Evolutionary conservation across 92 coral and sea anemone species (phyloP), one percentile per base, ranked within the genome.

Genomic region (Scolanthus callimorphus): DNA sequence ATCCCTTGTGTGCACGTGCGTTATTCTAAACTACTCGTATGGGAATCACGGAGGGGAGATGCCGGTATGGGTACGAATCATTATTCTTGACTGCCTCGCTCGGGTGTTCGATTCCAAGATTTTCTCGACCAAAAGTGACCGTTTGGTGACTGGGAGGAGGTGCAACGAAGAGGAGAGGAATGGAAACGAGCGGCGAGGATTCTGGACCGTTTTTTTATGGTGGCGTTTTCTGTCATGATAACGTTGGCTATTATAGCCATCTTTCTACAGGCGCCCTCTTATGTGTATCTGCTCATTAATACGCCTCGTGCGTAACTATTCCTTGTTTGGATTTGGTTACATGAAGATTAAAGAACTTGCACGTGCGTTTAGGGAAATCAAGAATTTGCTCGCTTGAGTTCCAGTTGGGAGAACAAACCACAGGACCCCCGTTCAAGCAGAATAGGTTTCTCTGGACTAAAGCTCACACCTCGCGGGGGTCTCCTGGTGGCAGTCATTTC

Each of bases 51-150:
- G 60, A n/a, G 67, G 75, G 0, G 81, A 74, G 44, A 57, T 74
- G 81, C 81, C 81, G 19, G 65, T 66, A 51, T 74, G 81, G 81
- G 67, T 74, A 15, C 81, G 81, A 20, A 12, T 74, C 13, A 66
- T 74, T 28, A 66, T 74, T 26, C 68, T 74, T 3, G 75, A 74
- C 29, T 74, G 74, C 17, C 75, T 74, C 20, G 81, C 77, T 28
- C 29, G 60, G 49, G 28, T 66, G 29, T 74, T 74, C 58, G 81
- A 70, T 24, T 46, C 66, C 20, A 56, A 27, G 17, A 45, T 45
- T 0, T 20, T 19, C 11, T 25, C 49, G 38, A 50, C 38, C 4
- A 74, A 57, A 19, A 59, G 54, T 21, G 24, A 67, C 34, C 59
- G 74, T 47, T 29, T 47, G 26, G 2, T 57, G 22, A 49, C 59